Percentiles rank a stretch among this genome's conserved stretches.
These are phyloP conservation scores for Frankliniella fusca DNA, from an alignment of 2,888 invertebrate genomes.

Conservation along the genomic window DNA sequence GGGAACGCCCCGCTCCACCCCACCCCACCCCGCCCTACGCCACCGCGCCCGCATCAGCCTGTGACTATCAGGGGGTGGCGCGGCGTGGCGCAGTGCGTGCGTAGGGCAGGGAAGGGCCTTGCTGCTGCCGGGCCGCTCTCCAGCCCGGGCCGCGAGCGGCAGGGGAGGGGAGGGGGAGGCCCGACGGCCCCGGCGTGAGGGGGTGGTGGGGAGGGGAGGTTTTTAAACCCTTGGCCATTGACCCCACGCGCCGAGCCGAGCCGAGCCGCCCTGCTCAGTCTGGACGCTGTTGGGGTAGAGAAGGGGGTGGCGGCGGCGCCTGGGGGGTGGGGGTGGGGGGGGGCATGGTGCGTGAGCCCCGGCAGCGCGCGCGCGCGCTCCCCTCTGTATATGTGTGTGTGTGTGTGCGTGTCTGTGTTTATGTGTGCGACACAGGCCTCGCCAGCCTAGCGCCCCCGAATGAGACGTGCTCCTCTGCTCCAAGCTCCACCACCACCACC, in stretches of 20 bases:
- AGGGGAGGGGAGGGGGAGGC: background rate
- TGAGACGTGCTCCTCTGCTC: background rate
- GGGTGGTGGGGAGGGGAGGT: slow-evolving; percentile 4
- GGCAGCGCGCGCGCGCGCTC: no score
- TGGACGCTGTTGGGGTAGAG: slow-evolving; percentile 13
- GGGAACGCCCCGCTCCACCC: background rate
- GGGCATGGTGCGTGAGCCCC: background rate
- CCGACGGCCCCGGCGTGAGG: background rate
- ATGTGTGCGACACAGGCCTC: slow-evolving; percentile 4
- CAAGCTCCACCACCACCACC: background rate
- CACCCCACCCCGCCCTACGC: background rate
- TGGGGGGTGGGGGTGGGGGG: background rate
- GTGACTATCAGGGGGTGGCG: background rate
- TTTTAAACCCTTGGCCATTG: slow-evolving; percentile 24
- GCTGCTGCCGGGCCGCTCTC: background rate
- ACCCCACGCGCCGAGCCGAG: slow-evolving; percentile 21
- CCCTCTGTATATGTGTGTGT: background rate
- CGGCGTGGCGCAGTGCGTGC: background rate
- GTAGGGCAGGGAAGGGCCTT: background rate
- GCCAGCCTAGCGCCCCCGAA: slow-evolving; percentile 2
- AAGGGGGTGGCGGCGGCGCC: background rate
- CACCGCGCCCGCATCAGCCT: background rate
- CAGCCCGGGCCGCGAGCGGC: background rate
- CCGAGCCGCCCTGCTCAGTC: background rate
- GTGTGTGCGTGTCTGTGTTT: background rate